These are phyloP conservation scores for Scaptomyza reducta DNA, from an alignment of 2,888 invertebrate species.

Conservation along the genomic window DNA sequence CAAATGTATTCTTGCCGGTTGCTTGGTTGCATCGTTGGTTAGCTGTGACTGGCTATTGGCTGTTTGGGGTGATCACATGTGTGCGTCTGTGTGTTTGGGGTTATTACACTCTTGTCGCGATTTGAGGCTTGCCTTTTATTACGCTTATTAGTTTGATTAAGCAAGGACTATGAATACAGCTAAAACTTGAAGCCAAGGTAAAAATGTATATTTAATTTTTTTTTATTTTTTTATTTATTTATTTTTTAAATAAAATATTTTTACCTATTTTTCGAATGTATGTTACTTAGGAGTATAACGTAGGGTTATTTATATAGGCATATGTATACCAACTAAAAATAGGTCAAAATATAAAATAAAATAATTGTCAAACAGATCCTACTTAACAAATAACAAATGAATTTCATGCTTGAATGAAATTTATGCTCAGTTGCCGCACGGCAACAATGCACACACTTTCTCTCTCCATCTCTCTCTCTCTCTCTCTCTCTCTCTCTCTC, in stretches of 20 bases:
- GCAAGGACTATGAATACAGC: slow-evolving; percentile 55
- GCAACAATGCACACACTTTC: slow-evolving; percentile 63
- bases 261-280: too few relatives aligned
- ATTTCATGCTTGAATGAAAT: slow-evolving; percentile 41
- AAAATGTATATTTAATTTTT: too few relatives aligned
- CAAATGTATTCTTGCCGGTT: slow-evolving; percentile 59
- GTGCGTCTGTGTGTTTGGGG: slow-evolving; percentile 57
- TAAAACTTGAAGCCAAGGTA: background rate
- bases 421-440: slow-evolving; percentile 55
- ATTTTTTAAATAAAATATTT: too few relatives aligned
- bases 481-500: slow-evolving; percentile 6
- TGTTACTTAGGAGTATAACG: too few relatives aligned
- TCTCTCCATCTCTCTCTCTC: background rate
- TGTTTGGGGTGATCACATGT: slow-evolving; percentile 47
- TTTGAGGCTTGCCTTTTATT: slow-evolving; percentile 37
- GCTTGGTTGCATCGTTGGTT: slow-evolving; percentile 10
- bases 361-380: background rate
- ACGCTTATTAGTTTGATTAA: slow-evolving; percentile 12
- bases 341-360: too few relatives aligned
- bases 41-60: slow-evolving; percentile 12
- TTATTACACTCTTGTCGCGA: slow-evolving; percentile 59
- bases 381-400: background rate
- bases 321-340: too few relatives aligned
- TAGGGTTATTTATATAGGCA: too few relatives aligned
- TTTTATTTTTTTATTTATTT: too few relatives aligned